Evolutionary conservation across 23 tunicate species (phyloP).

Genomic region (Halocynthia aurantium): DNA sequence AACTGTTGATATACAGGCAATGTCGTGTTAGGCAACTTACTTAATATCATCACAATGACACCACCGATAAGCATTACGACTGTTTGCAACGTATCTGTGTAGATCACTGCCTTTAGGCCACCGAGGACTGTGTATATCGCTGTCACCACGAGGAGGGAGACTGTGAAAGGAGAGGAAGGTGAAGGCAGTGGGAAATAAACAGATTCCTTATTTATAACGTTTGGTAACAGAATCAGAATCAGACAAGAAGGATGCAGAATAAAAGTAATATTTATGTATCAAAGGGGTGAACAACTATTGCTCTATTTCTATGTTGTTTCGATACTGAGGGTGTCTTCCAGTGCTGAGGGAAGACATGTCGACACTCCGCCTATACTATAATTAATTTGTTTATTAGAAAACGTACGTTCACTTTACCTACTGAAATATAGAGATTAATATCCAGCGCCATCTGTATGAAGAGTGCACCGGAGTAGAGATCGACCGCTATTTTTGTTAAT

Average conservation of each 20-base stretch:
- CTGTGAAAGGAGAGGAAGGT: background rate
- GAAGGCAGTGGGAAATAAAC: background rate
- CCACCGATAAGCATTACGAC: constrained; percentile 88
- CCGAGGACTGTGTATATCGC: constrained; percentile 82
- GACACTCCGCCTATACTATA: no score
- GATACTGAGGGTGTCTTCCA: no score
- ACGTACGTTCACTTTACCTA: constrained; percentile 28
- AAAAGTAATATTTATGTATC: no score
- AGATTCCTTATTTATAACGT: background rate
- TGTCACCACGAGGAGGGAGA: constrained; percentile 58
- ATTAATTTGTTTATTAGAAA: background rate
- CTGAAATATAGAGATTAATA: constrained; percentile 61
- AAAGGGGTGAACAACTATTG: no score
- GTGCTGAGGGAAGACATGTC: no score
- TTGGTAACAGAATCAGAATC: background rate
- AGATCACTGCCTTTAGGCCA: constrained; percentile 83
- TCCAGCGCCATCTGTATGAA: constrained; percentile 78
- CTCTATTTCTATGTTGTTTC: no score
- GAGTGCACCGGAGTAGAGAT: constrained; percentile 75
- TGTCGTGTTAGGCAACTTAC: constrained; percentile 4
- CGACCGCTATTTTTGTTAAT: constrained; percentile 90
- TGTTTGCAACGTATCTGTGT: constrained; percentile 86
- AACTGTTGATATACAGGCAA: no score
- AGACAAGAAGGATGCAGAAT: no score
- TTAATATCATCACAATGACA: constrained; percentile 48